Percentiles rank a stretch among this genome's conserved stretches.
Evolutionary conservation across 2,113 vertebrate species (phyloP).

Genomic region (Pagrus major): DNA sequence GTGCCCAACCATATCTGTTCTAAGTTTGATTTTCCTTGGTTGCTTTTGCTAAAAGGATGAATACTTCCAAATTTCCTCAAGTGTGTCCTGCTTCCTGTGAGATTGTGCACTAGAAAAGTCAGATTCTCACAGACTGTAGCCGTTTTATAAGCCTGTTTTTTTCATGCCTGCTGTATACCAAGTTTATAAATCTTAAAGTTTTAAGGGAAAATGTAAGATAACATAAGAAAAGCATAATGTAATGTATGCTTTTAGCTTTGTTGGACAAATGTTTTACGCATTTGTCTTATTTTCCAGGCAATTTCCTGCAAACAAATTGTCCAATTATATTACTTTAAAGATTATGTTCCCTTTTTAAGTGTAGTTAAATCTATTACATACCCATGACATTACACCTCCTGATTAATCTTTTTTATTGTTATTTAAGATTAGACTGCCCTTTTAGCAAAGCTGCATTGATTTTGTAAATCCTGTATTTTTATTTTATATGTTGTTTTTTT

Average conservation of each 20-base stretch:
- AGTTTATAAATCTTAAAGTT: conserved; percentile 20
- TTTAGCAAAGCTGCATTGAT: conserved; percentile 89
- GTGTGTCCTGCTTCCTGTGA: conserved; percentile 33
- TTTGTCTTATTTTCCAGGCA: conserved; percentile 24
- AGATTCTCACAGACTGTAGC: conserved; percentile 7
- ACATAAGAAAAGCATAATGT: conserved; percentile 1
- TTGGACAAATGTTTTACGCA: not conserved
- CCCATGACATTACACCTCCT: conserved; percentile 6
- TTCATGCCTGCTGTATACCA: conserved; percentile 14
- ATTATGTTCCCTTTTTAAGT: conserved; percentile 14
- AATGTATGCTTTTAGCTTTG: conserved; percentile 9
- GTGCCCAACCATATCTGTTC: conserved; percentile 83
- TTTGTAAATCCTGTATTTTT: conserved; percentile 62
- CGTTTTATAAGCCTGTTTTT: not conserved
- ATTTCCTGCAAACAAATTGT: conserved; percentile 37
- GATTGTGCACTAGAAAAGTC: conserved; percentile 15
- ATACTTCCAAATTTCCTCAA: conserved; percentile 22
- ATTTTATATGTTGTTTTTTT: conserved; percentile 51
- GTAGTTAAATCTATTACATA: conserved; percentile 15
- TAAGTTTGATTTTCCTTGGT: conserved; percentile 69
- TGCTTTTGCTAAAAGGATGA: conserved; percentile 93
- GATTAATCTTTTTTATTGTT: conserved; percentile 20
- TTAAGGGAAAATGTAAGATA: conserved; percentile 11
- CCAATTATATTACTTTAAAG: conserved; percentile 33
- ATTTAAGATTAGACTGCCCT: conserved; percentile 81